Conservation (phyloP, 2,797 vertebrate genomes). For the Poecilia velifera region DNA sequence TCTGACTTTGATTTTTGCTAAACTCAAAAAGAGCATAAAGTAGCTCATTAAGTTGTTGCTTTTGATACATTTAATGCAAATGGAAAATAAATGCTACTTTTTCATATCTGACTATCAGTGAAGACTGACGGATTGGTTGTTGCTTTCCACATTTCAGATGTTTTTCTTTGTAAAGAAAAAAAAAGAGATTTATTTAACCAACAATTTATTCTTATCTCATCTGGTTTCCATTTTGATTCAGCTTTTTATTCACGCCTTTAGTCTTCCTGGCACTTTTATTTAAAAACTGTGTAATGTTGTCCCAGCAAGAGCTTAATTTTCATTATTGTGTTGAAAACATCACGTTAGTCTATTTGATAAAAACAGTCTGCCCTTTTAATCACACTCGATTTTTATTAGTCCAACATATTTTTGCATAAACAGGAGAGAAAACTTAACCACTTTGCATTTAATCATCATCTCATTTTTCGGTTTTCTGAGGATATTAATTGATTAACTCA, state of each 20-base stretch:
- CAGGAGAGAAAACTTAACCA: background rate
- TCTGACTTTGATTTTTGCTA: background rate
- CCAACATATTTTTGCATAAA: background rate
- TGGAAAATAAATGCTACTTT: background rate
- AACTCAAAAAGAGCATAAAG: background rate
- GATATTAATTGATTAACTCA: background rate
- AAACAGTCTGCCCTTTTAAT: background rate
- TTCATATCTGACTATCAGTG: background rate
- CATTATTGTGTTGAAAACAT: background rate
- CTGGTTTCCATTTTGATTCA: background rate
- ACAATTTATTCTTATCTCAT: background rate
- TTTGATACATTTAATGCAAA: background rate
- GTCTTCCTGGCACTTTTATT: background rate
- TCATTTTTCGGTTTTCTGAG: background rate
- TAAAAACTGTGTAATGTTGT: background rate
- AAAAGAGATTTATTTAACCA: background rate
- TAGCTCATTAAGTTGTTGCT: background rate
- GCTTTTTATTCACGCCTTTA: background rate
- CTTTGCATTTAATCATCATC: slow-evolving; percentile 1
- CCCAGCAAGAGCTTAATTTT: background rate
- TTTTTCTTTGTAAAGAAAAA: no score
- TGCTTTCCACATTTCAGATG: no score
- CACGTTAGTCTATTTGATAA: background rate
- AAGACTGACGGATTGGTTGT: background rate
- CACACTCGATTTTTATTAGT: background rate